Percentiles rank a stretch among this genome's conserved stretches.
These are phyloP conservation scores for Ptychadena robeensis DNA, from an alignment of 2,797 vertebrate species.

Conservation along the genomic window DNA sequence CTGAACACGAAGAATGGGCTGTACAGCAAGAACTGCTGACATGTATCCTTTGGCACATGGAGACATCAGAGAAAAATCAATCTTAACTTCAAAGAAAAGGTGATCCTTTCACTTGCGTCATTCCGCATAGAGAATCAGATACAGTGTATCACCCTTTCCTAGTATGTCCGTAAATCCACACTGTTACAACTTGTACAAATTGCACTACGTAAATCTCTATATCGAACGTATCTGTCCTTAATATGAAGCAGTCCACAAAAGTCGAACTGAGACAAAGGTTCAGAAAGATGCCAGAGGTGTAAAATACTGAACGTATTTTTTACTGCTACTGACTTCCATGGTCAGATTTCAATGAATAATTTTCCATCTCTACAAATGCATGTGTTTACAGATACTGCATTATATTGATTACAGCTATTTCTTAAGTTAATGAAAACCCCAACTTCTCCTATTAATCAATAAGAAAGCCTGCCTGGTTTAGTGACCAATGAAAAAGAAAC, in stretches of 20 bases:
- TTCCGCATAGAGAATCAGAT: not conserved
- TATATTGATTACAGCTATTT: no score
- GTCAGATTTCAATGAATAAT: no score
- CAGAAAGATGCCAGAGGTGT: not conserved
- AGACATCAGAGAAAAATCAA: constrained; percentile 1
- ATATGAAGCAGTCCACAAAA: not conserved
- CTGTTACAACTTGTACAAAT: not conserved
- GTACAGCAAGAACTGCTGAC: not conserved
- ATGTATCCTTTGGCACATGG: constrained; percentile 8
- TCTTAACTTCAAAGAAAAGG: constrained; percentile 21
- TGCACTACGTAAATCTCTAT: not conserved
- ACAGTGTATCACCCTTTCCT: not conserved
- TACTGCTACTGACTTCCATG: not conserved
- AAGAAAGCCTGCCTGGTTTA: no score
- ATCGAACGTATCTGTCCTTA: not conserved
- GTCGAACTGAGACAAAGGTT: not conserved
- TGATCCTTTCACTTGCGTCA: constrained; percentile 8
- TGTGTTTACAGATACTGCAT: no score
- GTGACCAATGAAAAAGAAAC: no score
- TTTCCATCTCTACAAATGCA: not conserved
- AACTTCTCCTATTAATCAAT: no score
- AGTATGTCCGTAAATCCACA: not conserved
- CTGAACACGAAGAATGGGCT: not conserved
- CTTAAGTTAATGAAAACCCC: no score
- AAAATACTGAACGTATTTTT: not conserved